Evolutionary conservation across 2,888 invertebrate species (phyloP).

Genomic region (Brachypalpus laphriformis): DNA sequence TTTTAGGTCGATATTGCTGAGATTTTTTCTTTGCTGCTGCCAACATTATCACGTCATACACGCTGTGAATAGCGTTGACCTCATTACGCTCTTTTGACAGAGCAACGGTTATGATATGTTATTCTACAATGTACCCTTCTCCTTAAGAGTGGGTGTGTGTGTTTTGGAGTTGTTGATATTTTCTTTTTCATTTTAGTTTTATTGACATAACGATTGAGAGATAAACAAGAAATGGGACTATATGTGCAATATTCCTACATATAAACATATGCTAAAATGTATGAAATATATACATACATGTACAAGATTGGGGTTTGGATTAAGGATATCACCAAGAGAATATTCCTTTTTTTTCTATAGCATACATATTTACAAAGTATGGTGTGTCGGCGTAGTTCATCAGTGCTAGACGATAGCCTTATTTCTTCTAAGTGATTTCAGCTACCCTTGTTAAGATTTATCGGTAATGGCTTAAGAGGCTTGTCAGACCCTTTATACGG

Average conservation of each 20-base stretch:
- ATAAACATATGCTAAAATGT: slow-evolving; percentile 1
- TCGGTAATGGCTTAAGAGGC: not conserved
- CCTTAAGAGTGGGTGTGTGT: not conserved
- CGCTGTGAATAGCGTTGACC: slow-evolving; percentile 41
- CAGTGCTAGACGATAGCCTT: not conserved
- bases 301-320: not conserved
- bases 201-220: slow-evolving; percentile 25
- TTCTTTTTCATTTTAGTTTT: slow-evolving; percentile 9
- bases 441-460: not conserved
- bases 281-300: not conserved
- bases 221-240: slow-evolving; percentile 28
- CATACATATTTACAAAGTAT: not conserved
- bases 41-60: slow-evolving; percentile 10
- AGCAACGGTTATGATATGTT: slow-evolving; percentile 29
- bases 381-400: not conserved
- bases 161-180: not conserved
- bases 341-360: not conserved
- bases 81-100: slow-evolving; percentile 41
- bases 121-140: not conserved
- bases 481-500: too few species aligned
- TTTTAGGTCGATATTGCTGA: not conserved
- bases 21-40: slow-evolving; percentile 3
- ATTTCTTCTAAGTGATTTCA: not conserved
- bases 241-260: slow-evolving; percentile 23
- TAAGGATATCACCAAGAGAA: not conserved